Base-by-base conservation (phyloP, 2,888 invertebrate genomes). In the Drosophila koepferae region DNA sequence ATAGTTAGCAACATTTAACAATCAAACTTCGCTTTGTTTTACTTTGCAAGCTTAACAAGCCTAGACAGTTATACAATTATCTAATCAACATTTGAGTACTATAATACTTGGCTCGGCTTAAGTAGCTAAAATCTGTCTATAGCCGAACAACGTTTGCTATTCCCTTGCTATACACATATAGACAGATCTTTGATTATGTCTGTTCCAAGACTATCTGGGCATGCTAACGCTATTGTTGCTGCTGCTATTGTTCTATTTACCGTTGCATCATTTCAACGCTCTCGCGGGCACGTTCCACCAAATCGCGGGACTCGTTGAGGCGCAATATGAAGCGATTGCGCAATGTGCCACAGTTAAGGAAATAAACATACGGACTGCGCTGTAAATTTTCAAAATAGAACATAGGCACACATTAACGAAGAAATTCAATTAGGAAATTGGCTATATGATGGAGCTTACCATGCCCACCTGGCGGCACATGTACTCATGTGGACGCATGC, bases 401-500 rank as follows among this genome's bases (percentile, higher is more conserved):
- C n/a, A 36, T 6, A 60, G 16, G 36, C 12, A 40, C 14, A 46
- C 34, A 44, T 31, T 53, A 34, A 2, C n/a, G 5, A 38, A 16
- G 7, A 40, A 23, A 12, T n/a, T 41, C 6, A n/a, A 36, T 7
- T 16, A 6, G 44, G 0, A 10, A 14, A 14, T 16, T 12, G 0
- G 16, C 36, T 4, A 28, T 5, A 28, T 28, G 5, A 38, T 12
- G 28, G 4, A 18, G 18, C 91, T 90, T 89, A 93, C 93, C 93
- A 92, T 92, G 81, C 92, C 93, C 75, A 93, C 92, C 83, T 93
- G 93, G 3, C 91, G 92, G 72, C 93, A 93, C 91, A 93, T 91
- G 63, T 89, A 92, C 72, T 93, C 93, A 72, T 97, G 97, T 23
- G 98, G 98, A 74, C 96, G 95, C 92, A 96, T 95, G 93, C 98